These are phyloP conservation scores for Ochropleura plecta DNA, from an alignment of 2,888 invertebrate species.

Conservation along the genomic window DNA sequence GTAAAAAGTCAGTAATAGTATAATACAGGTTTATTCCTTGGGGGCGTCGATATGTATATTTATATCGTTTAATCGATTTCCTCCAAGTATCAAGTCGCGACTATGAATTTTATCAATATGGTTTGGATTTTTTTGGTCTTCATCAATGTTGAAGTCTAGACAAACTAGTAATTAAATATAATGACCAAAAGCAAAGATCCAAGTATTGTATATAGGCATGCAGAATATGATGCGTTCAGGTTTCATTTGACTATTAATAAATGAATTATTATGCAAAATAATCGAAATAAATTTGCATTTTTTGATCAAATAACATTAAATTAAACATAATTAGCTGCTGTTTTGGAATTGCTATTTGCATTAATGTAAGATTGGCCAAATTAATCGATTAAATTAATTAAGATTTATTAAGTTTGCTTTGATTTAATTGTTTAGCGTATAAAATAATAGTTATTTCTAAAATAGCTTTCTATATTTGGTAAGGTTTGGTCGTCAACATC, in stretches of 20 bases:
- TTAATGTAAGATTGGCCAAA: constrained; percentile 4
- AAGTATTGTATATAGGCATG: constrained; percentile 14
- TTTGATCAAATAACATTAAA: constrained; percentile 43
- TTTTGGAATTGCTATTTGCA: constrained; percentile 28
- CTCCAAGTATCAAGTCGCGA: no score
- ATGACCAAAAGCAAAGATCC: constrained; percentile 2
- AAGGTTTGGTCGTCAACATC: background rate
- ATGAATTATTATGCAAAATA: constrained; percentile 17
- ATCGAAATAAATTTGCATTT: constrained; percentile 47
- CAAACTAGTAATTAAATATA: constrained; percentile 30
- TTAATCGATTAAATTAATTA: constrained; percentile 35
- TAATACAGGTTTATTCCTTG: no score
- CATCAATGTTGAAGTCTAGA: background rate
- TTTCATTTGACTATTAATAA: constrained; percentile 20
- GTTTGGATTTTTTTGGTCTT: background rate
- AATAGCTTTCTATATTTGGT: background rate
- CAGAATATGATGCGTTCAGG: background rate
- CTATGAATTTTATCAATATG: background rate
- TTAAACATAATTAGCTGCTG: constrained; percentile 33
- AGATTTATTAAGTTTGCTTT: constrained; percentile 21
- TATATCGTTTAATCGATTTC: background rate
- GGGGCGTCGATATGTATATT: no score
- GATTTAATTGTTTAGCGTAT: background rate
- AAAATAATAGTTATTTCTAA: background rate
- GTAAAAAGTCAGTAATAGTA: no score